These are phyloP conservation scores for Atta texana DNA, from an alignment of 1,140 invertebrate species.

Conservation along the genomic window DNA sequence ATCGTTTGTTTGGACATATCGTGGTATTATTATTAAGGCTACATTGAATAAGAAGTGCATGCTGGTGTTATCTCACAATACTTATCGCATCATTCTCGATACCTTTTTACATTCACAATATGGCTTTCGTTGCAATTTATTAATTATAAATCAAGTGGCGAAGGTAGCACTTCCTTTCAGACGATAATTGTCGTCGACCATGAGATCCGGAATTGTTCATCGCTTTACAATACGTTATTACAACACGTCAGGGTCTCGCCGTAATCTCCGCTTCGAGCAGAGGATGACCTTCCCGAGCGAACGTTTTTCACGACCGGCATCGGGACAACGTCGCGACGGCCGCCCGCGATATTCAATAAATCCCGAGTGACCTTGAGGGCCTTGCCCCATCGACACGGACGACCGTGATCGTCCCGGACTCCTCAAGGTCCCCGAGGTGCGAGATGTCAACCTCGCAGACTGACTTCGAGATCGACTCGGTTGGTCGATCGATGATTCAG, in stretches of 20 bases:
- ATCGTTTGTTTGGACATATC: background rate
- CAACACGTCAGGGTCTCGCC: slow-evolving; percentile 22
- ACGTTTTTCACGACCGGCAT: slow-evolving; percentile 55
- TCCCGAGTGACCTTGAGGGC: slow-evolving; percentile 75
- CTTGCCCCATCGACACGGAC: slow-evolving; percentile 74
- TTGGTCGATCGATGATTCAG: slow-evolving; percentile 57
- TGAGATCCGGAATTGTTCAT: background rate
- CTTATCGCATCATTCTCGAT: background rate
- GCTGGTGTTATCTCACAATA: background rate
- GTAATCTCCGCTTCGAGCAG: slow-evolving; percentile 27
- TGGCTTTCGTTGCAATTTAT: background rate
- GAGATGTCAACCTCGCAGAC: slow-evolving; percentile 66
- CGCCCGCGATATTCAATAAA: slow-evolving; percentile 37
- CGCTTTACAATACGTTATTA: slow-evolving; percentile 16
- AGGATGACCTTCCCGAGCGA: slow-evolving; percentile 30
- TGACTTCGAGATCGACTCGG: background rate
- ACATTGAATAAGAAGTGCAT: background rate
- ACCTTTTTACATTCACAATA: background rate
- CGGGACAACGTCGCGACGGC: slow-evolving; percentile 31
- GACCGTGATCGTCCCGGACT: slow-evolving; percentile 75
- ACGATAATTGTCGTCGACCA: background rate
- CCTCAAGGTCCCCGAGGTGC: slow-evolving; percentile 67
- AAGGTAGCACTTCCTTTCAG: background rate
- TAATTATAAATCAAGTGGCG: background rate
- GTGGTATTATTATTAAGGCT: background rate